Evolutionary conservation across 2,888 invertebrate genomes (phyloP), one percentile per base, ranked within the genome.

Genomic region (Yponomeuta plumbellus): DNA sequence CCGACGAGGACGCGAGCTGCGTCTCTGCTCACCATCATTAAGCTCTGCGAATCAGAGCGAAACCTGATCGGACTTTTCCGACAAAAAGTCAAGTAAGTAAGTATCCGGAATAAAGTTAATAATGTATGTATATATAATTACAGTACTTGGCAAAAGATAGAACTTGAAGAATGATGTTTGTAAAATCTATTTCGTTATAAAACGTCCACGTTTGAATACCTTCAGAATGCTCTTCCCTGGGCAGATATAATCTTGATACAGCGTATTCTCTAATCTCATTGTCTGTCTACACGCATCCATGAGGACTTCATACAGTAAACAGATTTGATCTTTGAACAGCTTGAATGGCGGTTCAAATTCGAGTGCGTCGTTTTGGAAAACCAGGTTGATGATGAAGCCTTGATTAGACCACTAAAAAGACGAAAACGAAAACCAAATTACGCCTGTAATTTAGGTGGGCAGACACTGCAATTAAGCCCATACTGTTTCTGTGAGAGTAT

Each of bases 191-290:
- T 26, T 26, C 5, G 26, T 5, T 26, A 26, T 26, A 34, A 34
- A 34, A 8, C 8, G 34, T 34, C 0, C 1, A 34, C 8, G 34
- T 34, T 10, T 34, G 5, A 34, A 8, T 52, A 52, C 44, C 44
- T 52, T 52, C 17, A 52, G 17, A 6, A 52, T 52, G 44, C 44
- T 52, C 44, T 52, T 52, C 44, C 44, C 44, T 10, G 61, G 26
- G 8, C 26, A n/a, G 10, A 86, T 75, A 71, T 80, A 94, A 80
- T 96, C 95, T 71, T 95, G 92, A 81, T 95, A 96, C 61, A 96
- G 85, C 74, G 95, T 93, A 1, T 94, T 95, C 84, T 98, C 98
- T 59, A 98, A 91, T 66, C 97, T 92, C 1, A 97, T 96, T 66
- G 96, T 91, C 52, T 92, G 92, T 70, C 92, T 90, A 40, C 97